Conservation (phyloP, 2,797 vertebrate genomes). For the Pipistrellus nathusii region DNA sequence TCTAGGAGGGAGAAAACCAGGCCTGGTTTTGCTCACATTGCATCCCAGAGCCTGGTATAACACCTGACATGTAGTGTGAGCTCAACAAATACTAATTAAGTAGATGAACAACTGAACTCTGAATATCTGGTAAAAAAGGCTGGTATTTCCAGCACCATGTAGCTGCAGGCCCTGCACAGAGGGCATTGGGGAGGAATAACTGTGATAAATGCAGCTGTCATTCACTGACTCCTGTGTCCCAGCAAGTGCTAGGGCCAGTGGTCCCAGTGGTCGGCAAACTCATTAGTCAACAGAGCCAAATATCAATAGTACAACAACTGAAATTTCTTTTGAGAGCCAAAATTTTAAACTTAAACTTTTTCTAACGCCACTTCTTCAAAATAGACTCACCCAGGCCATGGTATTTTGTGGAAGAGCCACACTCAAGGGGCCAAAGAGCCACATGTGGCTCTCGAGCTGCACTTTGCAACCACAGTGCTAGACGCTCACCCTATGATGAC, state of each 20-base stretch:
- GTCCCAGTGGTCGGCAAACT: too few species aligned
- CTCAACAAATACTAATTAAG: neutral
- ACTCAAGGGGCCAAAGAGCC: too few species aligned
- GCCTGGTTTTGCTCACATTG: neutral
- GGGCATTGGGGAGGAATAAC: rapidly evolving
- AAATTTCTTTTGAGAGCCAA: too few species aligned
- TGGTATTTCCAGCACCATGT: neutral
- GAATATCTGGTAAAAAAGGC: neutral
- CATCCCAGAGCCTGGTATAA: neutral
- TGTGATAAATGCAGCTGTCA: neutral
- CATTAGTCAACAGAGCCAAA: too few species aligned
- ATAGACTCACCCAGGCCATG: too few species aligned
- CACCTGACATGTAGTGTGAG: neutral
- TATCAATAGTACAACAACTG: too few species aligned
- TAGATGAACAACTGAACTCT: neutral
- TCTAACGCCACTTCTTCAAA: too few species aligned
- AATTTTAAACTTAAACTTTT: too few species aligned
- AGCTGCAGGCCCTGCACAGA: rapidly evolving
- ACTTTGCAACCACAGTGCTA: neutral
- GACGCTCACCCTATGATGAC: rapidly evolving
- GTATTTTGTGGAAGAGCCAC: too few species aligned
- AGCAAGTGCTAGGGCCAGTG: neutral
- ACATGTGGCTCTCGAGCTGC: too few species aligned
- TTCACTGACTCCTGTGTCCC: too few species aligned
- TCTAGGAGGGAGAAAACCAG: neutral